Evolutionary conservation across 2,113 vertebrate species (phyloP).

Genomic region (Oxyruncus cristatus): DNA sequence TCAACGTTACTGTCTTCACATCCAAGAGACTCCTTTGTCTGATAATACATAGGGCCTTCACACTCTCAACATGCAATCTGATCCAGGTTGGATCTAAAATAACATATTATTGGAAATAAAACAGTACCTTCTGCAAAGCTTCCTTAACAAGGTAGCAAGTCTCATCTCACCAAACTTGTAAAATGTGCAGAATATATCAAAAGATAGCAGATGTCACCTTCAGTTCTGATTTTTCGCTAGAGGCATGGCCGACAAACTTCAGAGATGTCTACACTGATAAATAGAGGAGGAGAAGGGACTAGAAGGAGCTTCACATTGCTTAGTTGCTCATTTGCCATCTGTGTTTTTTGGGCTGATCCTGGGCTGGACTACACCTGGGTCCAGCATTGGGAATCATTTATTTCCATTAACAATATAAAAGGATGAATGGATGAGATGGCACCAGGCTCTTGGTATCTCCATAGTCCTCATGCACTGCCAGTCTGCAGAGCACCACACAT

Average conservation of each 20-base stretch:
- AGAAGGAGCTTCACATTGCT: background rate
- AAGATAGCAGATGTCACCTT: conserved; percentile 9
- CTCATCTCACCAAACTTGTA: background rate
- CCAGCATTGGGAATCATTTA: background rate
- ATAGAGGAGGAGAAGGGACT: background rate
- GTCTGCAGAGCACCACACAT: background rate
- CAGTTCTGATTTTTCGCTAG: background rate
- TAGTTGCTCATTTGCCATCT: background rate
- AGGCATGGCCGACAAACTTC: background rate
- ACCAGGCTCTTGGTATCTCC: background rate
- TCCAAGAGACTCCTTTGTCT: background rate
- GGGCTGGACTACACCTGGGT: too few relatives aligned
- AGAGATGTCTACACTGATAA: background rate
- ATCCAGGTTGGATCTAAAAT: background rate
- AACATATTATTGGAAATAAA: background rate
- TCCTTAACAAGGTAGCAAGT: background rate
- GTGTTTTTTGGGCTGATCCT: background rate
- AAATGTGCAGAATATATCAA: background rate
- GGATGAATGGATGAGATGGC: background rate
- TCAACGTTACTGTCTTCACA: background rate
- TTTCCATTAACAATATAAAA: background rate
- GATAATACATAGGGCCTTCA: background rate
- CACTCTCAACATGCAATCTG: background rate
- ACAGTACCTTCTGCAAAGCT: background rate
- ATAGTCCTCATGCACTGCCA: background rate